These are phyloP conservation scores for Neosilurus mollespiculum DNA, from an alignment of 2,797 vertebrate genomes.

Conservation along the genomic window DNA sequence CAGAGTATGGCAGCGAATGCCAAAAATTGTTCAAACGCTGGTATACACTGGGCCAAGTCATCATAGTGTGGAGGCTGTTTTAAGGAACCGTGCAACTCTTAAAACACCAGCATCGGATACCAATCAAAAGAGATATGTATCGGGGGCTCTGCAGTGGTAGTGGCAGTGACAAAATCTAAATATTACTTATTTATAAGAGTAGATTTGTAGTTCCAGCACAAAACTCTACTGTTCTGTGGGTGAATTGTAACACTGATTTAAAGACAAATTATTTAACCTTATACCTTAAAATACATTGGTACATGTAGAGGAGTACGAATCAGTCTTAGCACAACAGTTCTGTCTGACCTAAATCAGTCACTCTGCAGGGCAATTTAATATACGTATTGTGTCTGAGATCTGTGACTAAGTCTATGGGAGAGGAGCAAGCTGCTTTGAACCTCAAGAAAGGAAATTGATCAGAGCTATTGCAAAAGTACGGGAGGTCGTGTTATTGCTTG, in stretches of 20 bases:
- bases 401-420: neutral
- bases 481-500: no score
- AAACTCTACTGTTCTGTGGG: neutral
- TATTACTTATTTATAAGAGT: neutral
- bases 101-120: no score
- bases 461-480: neutral
- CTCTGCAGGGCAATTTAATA: neutral
- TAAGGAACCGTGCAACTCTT: no score
- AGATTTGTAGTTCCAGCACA: neutral
- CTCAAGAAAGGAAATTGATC: neutral
- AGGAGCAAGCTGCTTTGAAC: neutral
- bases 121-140: no score
- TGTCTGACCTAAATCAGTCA: constrained; percentile 2
- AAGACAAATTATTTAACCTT: neutral
- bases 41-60: no score
- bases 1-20: no score
- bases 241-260: neutral
- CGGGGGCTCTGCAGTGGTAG: no score
- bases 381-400: neutral
- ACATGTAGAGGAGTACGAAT: neutral
- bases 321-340: neutral
- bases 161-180: no score
- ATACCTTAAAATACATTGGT: neutral
- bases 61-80: no score
- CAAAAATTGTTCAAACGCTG: no score